Conservation (phyloP, 2,888 invertebrate genomes). For the Linyphia triangularis region DNA sequence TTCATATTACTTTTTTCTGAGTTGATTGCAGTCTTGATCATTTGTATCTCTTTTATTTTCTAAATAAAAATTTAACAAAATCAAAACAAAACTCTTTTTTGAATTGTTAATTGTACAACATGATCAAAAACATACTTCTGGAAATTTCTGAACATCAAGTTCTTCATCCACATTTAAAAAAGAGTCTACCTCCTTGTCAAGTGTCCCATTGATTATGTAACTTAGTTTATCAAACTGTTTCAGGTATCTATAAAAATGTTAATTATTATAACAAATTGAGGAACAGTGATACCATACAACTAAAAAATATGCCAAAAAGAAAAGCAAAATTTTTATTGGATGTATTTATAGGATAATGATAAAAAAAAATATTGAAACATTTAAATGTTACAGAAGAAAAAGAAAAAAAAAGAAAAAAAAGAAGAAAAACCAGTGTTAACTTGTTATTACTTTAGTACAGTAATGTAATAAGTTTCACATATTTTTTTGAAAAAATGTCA, state of each 20-base stretch:
- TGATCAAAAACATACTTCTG: constrained; percentile 25
- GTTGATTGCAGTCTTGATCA: constrained; percentile 30
- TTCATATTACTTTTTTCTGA: constrained; percentile 57
- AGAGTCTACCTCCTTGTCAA: constrained; percentile 41
- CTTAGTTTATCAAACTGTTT: constrained; percentile 47
- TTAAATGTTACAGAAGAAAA: too few relatives aligned
- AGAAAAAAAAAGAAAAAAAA: too few relatives aligned
- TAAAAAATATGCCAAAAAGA: too few relatives aligned
- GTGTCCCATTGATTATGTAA: constrained; percentile 58
- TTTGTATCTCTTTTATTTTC: constrained; percentile 65
- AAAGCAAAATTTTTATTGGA: too few relatives aligned
- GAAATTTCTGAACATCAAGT: constrained; percentile 53
- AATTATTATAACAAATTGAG: too few relatives aligned
- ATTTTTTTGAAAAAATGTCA: too few relatives aligned
- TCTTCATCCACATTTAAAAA: constrained; percentile 53
- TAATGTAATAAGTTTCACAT: too few relatives aligned
- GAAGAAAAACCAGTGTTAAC: too few relatives aligned
- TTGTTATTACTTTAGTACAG: too few relatives aligned
- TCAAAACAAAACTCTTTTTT: not conserved
- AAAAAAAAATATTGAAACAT: too few relatives aligned
- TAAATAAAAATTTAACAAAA: not conserved
- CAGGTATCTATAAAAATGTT: constrained; percentile 39
- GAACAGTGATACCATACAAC: too few relatives aligned
- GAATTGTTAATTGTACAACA: not conserved
- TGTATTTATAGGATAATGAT: too few relatives aligned